Conservation (phyloP, 2,113 vertebrate genomes). For the Otis tarda region DNA sequence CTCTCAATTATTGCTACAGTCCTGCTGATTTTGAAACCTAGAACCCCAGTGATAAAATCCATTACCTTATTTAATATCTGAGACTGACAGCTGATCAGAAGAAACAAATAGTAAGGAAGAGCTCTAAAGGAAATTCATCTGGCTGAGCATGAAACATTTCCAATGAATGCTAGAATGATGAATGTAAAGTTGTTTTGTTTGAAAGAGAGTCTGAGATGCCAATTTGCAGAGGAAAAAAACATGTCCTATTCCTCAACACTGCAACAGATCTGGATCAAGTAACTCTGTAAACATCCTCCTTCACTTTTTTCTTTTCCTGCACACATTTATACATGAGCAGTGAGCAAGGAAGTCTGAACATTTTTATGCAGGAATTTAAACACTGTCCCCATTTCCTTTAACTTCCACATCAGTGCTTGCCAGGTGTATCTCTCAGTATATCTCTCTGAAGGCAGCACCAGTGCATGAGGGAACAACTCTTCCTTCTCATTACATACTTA, state of each 20-base stretch:
- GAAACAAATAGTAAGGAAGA: constrained; percentile 14
- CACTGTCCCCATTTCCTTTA: neutral
- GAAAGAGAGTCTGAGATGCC: neutral
- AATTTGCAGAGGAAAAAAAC: neutral
- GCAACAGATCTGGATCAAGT: constrained; percentile 17
- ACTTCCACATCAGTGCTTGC: neutral
- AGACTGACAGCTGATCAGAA: constrained; percentile 22
- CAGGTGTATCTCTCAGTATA: constrained; percentile 36
- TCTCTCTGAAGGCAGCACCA: neutral
- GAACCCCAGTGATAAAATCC: neutral
- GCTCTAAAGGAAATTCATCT: constrained; percentile 7
- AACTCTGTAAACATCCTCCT: neutral
- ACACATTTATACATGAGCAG: neutral
- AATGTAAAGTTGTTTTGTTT: constrained; percentile 15
- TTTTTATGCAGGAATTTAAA: neutral
- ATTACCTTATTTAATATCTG: neutral
- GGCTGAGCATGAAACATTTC: neutral
- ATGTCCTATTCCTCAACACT: neutral
- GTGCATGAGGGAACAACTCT: neutral
- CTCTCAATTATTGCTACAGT: neutral
- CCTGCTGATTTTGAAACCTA: neutral
- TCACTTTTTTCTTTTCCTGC: neutral
- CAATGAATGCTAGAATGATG: neutral
- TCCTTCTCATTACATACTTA: neutral
- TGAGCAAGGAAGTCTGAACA: neutral